A percentile compares a stretch with the other conserved stretches of the same genome.
These are phyloP conservation scores for Eleginops maclovinus DNA, from an alignment of 2,113 vertebrate genomes.

Conservation along the genomic window DNA sequence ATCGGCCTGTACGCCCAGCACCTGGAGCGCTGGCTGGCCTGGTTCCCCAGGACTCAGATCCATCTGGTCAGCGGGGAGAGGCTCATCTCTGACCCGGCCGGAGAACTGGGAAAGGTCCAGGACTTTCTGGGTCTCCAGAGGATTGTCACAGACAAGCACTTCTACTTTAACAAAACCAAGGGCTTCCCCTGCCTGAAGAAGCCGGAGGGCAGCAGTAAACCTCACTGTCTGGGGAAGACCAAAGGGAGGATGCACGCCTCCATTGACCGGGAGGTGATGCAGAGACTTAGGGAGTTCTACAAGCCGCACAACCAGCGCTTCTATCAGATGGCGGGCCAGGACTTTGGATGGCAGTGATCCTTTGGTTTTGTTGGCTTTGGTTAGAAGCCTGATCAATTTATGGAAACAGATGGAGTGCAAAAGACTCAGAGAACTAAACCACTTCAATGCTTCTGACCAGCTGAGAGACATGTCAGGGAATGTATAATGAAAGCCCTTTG, in stretches of 20 bases:
- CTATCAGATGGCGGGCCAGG: slow-evolving; percentile 84
- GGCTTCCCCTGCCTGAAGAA: slow-evolving; percentile 88
- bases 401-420: slow-evolving; percentile 1
- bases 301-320: slow-evolving; percentile 83
- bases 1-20: slow-evolving; percentile 87
- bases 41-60: slow-evolving; percentile 85
- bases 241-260: slow-evolving; percentile 84
- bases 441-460: slow-evolving; percentile 25
- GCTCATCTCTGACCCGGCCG: slow-evolving; percentile 84
- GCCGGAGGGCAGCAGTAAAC: slow-evolving; percentile 86
- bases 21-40: slow-evolving; percentile 85
- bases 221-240: slow-evolving; percentile 87
- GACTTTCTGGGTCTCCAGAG: slow-evolving; percentile 87
- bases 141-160: slow-evolving; percentile 87
- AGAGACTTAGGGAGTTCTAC: slow-evolving; percentile 84
- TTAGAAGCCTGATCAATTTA: slow-evolving; percentile 22
- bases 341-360: slow-evolving; percentile 86
- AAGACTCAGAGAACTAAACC: background rate
- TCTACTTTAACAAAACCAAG: slow-evolving; percentile 89
- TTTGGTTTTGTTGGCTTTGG: background rate
- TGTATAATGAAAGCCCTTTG: background rate
- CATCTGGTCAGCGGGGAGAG: slow-evolving; percentile 86
- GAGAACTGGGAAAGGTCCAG: slow-evolving; percentile 85
- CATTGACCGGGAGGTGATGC: slow-evolving; percentile 79
- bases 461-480: slow-evolving; percentile 28